Percentiles rank a stretch among this genome's conserved stretches.
These are phyloP conservation scores for Tanypteryx hageni DNA, from an alignment of 2,888 invertebrate species.

Conservation along the genomic window DNA sequence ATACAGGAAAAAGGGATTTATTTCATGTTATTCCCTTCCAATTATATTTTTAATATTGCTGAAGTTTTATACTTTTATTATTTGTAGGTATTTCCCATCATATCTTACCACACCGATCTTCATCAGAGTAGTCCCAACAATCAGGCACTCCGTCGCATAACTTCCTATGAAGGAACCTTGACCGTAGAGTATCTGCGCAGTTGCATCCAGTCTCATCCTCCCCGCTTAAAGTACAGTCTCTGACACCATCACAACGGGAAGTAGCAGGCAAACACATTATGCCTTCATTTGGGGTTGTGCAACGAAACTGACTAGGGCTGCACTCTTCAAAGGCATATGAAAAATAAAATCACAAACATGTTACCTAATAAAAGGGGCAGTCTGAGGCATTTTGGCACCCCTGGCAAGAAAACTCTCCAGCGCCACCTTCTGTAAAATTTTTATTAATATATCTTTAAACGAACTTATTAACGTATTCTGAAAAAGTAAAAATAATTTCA, in stretches of 20 bases:
- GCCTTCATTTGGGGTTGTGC: slow-evolving; percentile 30
- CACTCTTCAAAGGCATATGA: not conserved
- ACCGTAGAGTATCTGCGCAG: slow-evolving; percentile 85
- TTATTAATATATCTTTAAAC: no score
- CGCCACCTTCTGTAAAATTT: no score
- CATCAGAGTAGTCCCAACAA: slow-evolving; percentile 89
- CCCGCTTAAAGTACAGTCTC: not conserved
- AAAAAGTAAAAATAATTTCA: no score
- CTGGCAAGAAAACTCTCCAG: no score
- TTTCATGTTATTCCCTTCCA: not conserved
- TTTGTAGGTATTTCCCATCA: not conserved
- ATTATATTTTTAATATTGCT: not conserved
- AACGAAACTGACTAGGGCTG: slow-evolving; percentile 11
- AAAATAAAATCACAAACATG: no score
- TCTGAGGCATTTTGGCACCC: no score
- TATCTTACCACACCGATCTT: slow-evolving; percentile 84
- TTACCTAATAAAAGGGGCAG: no score
- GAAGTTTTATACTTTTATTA: not conserved
- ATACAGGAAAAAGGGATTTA: no score
- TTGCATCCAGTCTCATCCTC: slow-evolving; percentile 76
- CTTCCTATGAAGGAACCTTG: slow-evolving; percentile 83
- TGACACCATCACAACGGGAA: slow-evolving; percentile 57
- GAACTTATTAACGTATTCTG: no score
- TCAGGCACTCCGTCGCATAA: slow-evolving; percentile 88
- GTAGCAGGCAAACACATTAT: slow-evolving; percentile 45